These are phyloP conservation scores for Brachynemurus nebulosus DNA, from an alignment of 2,888 invertebrate genomes.

Conservation along the genomic window DNA sequence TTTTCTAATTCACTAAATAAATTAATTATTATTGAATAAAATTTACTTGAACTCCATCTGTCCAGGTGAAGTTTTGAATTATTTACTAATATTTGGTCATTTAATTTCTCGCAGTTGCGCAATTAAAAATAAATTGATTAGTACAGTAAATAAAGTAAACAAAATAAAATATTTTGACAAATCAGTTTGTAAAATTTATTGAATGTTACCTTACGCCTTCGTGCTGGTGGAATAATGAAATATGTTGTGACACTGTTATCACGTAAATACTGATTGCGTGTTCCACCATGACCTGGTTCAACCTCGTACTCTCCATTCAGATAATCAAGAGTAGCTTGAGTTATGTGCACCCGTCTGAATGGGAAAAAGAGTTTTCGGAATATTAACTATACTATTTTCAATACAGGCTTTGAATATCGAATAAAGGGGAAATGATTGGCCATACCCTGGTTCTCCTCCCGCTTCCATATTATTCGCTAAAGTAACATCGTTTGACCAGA, in stretches of 20 bases:
- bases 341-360: slow-evolving; percentile 64
- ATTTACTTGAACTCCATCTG: too few species aligned
- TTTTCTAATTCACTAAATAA: too few species aligned
- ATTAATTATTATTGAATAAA: too few species aligned
- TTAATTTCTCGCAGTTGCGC: too few species aligned
- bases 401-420: not conserved
- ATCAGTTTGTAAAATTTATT: too few species aligned
- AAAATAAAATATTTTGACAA: too few species aligned
- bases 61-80: too few species aligned
- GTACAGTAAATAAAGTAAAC: too few species aligned
- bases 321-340: slow-evolving; percentile 70
- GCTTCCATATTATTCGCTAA: slow-evolving; percentile 83
- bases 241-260: slow-evolving; percentile 78
- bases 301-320: slow-evolving; percentile 83
- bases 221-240: slow-evolving; percentile 76
- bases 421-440: not conserved
- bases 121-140: too few species aligned
- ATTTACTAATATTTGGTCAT: too few species aligned
- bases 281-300: slow-evolving; percentile 73
- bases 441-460: slow-evolving; percentile 77
- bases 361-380: not conserved
- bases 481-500: slow-evolving; percentile 88
- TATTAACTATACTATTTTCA: not conserved
- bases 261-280: slow-evolving; percentile 66
- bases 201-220: slow-evolving; percentile 63